Conservation (phyloP, 2,888 invertebrate genomes). For the Diabrotica balteata region DNA sequence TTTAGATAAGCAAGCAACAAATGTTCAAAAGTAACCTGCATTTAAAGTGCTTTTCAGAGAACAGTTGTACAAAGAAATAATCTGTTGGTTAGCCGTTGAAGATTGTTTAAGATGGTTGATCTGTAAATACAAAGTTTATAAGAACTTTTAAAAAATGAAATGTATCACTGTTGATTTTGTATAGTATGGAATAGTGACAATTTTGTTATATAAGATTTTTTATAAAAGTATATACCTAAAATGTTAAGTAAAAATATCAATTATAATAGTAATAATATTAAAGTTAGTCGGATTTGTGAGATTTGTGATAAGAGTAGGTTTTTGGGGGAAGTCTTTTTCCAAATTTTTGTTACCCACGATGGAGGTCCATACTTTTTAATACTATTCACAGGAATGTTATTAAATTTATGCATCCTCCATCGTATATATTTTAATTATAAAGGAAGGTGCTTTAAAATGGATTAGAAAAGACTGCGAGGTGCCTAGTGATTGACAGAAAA, state of each 20-base stretch:
- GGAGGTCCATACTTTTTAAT: not conserved
- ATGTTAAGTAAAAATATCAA: slow-evolving; percentile 35
- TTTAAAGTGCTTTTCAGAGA: slow-evolving; percentile 38
- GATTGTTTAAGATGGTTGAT: slow-evolving; percentile 31
- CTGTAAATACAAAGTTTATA: slow-evolving; percentile 27
- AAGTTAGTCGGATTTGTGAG: slow-evolving; percentile 38
- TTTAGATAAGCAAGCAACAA: slow-evolving; percentile 18
- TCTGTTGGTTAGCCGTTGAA: slow-evolving; percentile 21
- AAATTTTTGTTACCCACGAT: slow-evolving; percentile 42
- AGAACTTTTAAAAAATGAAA: slow-evolving; percentile 28
- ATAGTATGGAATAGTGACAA: slow-evolving; percentile 47
- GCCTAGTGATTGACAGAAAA: slow-evolving; percentile 54
- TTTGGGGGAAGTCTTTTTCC: slow-evolving; percentile 47
- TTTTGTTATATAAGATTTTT: slow-evolving; percentile 44
- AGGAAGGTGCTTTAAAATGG: slow-evolving; percentile 48
- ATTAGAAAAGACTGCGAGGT: slow-evolving; percentile 58
- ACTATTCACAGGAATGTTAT: not conserved
- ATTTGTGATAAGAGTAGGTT: slow-evolving; percentile 51
- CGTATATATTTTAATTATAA: slow-evolving; percentile 28
- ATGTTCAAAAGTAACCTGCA: slow-evolving; percentile 29
- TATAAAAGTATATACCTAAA: slow-evolving; percentile 41
- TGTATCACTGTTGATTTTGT: slow-evolving; percentile 39
- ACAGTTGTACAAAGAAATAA: slow-evolving; percentile 32
- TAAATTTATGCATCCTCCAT: not conserved
- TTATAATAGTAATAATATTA: slow-evolving; percentile 36